Evolutionary conservation across 1,140 invertebrate genomes (phyloP).

Genomic region (Dolichoris vasculosae): DNA sequence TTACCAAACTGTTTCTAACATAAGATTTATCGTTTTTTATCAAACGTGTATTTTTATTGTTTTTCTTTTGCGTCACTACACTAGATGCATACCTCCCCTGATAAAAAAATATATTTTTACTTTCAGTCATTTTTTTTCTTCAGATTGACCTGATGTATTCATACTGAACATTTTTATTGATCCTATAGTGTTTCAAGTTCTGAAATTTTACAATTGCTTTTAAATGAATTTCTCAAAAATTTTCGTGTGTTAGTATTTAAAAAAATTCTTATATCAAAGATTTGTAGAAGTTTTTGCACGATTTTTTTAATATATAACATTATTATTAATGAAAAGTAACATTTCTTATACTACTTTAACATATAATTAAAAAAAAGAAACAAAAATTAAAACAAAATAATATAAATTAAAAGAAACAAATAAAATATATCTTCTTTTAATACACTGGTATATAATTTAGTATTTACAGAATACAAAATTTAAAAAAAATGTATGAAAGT

Average conservation of each 20-base stretch:
- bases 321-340: no score
- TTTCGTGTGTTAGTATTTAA: neutral
- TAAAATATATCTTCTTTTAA: no score
- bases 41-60: neutral
- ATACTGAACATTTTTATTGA: neutral
- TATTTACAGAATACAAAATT: no score
- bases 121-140: neutral
- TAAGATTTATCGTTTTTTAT: neutral
- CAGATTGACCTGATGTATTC: neutral
- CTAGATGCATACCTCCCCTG: neutral
- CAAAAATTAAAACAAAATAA: no score
- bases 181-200: neutral
- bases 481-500: no score
- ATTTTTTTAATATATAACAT: neutral
- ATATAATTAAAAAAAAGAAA: no score
- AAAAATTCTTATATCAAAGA: neutral
- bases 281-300: neutral
- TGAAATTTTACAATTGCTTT: neutral
- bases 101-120: neutral
- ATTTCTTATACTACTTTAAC: no score
- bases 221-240: neutral
- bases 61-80: neutral
- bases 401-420: no score
- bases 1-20: constrained; percentile 34
- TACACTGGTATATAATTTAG: no score